Base-by-base conservation (phyloP, 2,113 vertebrate species). In the Apus apus region DNA sequence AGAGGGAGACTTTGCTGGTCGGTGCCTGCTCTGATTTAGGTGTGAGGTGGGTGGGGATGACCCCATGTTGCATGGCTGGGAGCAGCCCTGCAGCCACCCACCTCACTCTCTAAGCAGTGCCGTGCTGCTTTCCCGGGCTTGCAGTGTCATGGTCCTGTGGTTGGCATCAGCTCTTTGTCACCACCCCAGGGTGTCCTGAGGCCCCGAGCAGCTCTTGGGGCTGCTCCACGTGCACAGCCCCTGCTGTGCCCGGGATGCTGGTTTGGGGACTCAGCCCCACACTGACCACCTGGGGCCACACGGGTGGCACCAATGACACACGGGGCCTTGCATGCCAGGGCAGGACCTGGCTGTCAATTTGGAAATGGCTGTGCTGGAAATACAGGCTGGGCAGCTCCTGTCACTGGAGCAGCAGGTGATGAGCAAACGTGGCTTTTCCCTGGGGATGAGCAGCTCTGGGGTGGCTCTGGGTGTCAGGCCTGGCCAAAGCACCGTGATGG, bases 321-420 rank as follows among this genome's bases (percentile, higher is more conserved):
- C 0, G 0, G 10, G 30, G 18, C 25, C 26, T 76, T 2, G 1
- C 7, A 0, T 76, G 66, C 58, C 15, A 18, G 27, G 86, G 20
- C 83, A 83, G 62, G 62, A 72, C 75, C 26, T 68, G 61, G 36
- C 79, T 4, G 6, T 70, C 6, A 2, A 18, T 40, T 77, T 66
- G 75, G 86, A 94, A 81, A 93, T 57, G 46, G 51, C 60, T 2
- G 0, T 62, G 73, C 85, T 89, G 66, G 87, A 91, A 93, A 78
- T 78, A 85, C 90, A 67, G 78, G 96, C 77, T 51, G 18, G 46
- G 78, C 1, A 2, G n/a, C 90, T 45, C 11, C 0, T 87, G 87
- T 81, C 87, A 77, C 46, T 11, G 9, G 61, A 85, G 51, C 3
- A 2, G n/a, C 21, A 20, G 17, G 16, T 3, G 1, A 45, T 77